Percentiles rank a stretch among this genome's conserved stretches.
Conservation (phyloP, 2,888 invertebrate species). For the Parnassius glacialis region DNA sequence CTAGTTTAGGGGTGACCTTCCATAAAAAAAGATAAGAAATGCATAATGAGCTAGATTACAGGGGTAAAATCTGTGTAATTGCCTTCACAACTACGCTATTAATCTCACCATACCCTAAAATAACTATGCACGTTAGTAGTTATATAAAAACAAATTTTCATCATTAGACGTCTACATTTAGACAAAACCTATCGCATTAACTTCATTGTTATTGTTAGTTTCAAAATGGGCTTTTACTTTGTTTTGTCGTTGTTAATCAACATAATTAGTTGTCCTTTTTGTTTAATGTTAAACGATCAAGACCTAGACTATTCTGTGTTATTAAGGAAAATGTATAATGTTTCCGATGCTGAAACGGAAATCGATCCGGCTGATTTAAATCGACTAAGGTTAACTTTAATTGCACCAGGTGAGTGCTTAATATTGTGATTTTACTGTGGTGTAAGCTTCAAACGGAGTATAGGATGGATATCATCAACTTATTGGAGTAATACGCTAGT, state of each 20-base stretch:
- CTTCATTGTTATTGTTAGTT: constrained; percentile 8
- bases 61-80: neutral
- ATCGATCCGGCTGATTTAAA: constrained; percentile 8
- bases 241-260: constrained; percentile 10
- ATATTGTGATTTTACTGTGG: neutral
- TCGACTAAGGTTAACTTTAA: constrained; percentile 16
- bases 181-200: constrained; percentile 18
- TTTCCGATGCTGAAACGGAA: constrained; percentile 18
- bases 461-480: too few species aligned
- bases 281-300: constrained; percentile 13
- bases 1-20: too few species aligned
- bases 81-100: constrained; percentile 6
- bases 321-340: constrained; percentile 8
- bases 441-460: too few species aligned
- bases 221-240: constrained; percentile 11
- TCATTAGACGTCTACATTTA: constrained; percentile 21
- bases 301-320: constrained; percentile 4
- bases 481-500: too few species aligned
- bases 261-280: constrained; percentile 6
- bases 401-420: constrained; percentile 24
- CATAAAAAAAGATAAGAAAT: too few species aligned
- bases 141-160: constrained; percentile 26
- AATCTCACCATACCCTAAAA: constrained; percentile 14
- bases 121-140: constrained; percentile 19
- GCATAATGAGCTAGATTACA: too few species aligned